A percentile compares a stretch with the other conserved stretches of the same genome.
Conservation (phyloP, 1,140 invertebrate species). For the Drosophila virilis region DNA sequence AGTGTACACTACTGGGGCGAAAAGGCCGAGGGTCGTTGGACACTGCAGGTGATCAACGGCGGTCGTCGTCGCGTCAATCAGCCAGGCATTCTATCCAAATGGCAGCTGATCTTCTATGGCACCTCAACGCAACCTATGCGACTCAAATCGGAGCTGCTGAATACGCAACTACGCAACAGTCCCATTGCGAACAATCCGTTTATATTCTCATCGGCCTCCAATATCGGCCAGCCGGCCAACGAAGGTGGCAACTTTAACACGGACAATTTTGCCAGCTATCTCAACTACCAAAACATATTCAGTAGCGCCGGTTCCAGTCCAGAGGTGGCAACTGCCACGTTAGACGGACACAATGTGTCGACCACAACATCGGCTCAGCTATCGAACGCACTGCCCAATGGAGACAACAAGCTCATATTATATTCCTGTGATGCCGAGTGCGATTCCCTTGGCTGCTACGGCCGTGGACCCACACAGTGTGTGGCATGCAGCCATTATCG, state of each 20-base stretch:
- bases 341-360: constrained; percentile 87
- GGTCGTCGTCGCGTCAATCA: constrained; percentile 93
- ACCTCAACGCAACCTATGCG: constrained; percentile 92
- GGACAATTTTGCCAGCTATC: constrained; percentile 84
- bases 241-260: constrained; percentile 86
- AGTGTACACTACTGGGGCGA: constrained; percentile 99
- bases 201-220: constrained; percentile 81
- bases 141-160: constrained; percentile 84
- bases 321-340: constrained; percentile 88
- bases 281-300: constrained; percentile 89
- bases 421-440: constrained; percentile 93
- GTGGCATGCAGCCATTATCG: constrained; percentile 91
- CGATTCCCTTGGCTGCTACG: constrained; percentile 92
- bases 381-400: constrained; percentile 85
- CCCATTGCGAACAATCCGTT: constrained; percentile 70
- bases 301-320: constrained; percentile 88
- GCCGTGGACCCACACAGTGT: constrained; percentile 91
- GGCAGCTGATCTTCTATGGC: constrained; percentile 97
- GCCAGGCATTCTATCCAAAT: constrained; percentile 94
- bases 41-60: constrained; percentile 94
- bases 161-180: constrained; percentile 71
- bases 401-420: constrained; percentile 87
- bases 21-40: constrained; percentile 96
- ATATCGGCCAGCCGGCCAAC: constrained; percentile 73
- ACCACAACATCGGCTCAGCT: constrained; percentile 83